Evolutionary conservation across 2,113 vertebrate genomes (phyloP), one percentile per base, ranked within the genome.

Genomic region (Rhynchomys soricoides): DNA sequence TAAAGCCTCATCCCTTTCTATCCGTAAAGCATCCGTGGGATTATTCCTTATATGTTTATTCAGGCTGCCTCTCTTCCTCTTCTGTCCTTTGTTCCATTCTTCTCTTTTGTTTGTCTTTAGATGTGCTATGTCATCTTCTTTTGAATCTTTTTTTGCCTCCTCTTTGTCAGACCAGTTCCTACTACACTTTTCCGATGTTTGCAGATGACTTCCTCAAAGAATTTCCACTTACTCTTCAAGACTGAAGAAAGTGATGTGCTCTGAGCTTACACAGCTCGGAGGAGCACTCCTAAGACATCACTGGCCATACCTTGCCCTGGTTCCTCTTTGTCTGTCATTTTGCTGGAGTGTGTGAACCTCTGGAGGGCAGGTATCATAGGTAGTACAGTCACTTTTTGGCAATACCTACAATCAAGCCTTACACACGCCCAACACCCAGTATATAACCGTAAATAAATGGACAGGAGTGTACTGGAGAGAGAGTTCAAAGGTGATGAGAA

Each of bases 361-460:
- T 19, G 7, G 21, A 89, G 15, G 12, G 40, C 16, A 79, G 55
- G 7, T n/a, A 55, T 24, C 21, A 78, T 55, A 78, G 4, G 87
- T 40, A 31, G 68, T 62, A 6, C 59, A 34, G 43, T 87, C 62
- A 74, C 17, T 16, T 75, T 55, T 91, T 89, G 37, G 26, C 31
- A 95, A 48, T 4, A 95, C 26, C 50, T 79, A 82, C 37, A 89
- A 87, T 86, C 90, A 89, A 93, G 59, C 37, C 73, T 90, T n/a
- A 57, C 7, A 73, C 13, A 95, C 12, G 92, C n/a, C 7, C 29
- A 19, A 43, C 6, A 64, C 4, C 57, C 9, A 73, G 57, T 48
- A 55, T 0, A 34, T 24, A 12, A 74, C 78, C n/a, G n/a, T 24
- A 73, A 55, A 55, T 86, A 48, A 90, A 77, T 92, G 74, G 74